phyloP scores from a whole-genome alignment of 2,888 invertebrate genomes.

The Meandrusa payeni region DNA sequence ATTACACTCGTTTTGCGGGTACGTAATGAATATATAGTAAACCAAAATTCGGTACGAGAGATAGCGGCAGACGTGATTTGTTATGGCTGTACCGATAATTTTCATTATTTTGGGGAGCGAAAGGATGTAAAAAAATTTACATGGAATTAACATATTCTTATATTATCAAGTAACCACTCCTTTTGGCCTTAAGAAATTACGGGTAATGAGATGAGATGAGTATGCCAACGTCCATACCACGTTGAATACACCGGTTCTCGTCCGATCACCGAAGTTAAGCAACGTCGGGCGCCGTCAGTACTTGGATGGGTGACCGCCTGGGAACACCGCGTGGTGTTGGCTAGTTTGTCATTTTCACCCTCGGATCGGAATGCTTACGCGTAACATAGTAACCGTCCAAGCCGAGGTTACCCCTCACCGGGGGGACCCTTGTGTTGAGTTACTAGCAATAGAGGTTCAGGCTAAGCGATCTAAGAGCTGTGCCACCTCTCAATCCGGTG shows the following conservation, averaged over 20 bases:
- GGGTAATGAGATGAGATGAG: slow-evolving; percentile 8
- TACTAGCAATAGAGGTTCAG: too few species aligned
- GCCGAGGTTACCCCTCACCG: too few species aligned
- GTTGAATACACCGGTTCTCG: slow-evolving; percentile 39
- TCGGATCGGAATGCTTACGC: too few species aligned
- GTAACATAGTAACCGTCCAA: too few species aligned
- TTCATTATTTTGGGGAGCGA: slow-evolving; percentile 41
- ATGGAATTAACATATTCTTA: slow-evolving; percentile 19
- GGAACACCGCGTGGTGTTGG: slow-evolving; percentile 37
- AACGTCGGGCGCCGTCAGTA: slow-evolving; percentile 42
- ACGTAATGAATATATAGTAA: slow-evolving; percentile 53
- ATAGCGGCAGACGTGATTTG: slow-evolving; percentile 27
- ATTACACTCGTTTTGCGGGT: slow-evolving; percentile 61
- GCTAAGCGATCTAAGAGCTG: too few species aligned
- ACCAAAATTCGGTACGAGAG: slow-evolving; percentile 51
- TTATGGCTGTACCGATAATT: slow-evolving; percentile 17
- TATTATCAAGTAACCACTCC: not conserved
- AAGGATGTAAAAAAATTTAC: slow-evolving; percentile 27
- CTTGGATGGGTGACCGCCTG: slow-evolving; percentile 40
- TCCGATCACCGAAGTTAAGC: slow-evolving; percentile 51
- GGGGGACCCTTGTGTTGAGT: too few species aligned
- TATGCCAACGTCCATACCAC: slow-evolving; percentile 37
- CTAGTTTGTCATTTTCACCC: too few species aligned
- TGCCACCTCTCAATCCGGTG: too few species aligned
- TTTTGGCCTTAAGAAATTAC: slow-evolving; percentile 15